These are phyloP conservation scores for Drosophila seguyi DNA, from an alignment of 1,140 invertebrate genomes.

Conservation along the genomic window DNA sequence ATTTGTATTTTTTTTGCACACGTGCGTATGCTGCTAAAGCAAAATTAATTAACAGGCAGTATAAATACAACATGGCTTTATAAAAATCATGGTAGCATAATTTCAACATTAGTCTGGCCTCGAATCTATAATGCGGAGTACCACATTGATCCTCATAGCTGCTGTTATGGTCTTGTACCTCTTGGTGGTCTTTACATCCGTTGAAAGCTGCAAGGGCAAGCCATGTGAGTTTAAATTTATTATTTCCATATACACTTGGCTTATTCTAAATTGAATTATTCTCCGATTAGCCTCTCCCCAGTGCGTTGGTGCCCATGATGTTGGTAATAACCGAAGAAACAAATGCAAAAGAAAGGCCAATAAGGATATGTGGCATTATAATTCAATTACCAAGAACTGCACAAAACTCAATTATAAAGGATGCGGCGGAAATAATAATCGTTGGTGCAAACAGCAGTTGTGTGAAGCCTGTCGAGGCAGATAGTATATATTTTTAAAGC, in stretches of 20 bases:
- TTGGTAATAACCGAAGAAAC: constrained; percentile 15
- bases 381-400: constrained; percentile 11
- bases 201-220: constrained; percentile 28
- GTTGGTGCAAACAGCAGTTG: constrained; percentile 27
- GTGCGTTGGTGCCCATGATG: constrained; percentile 8
- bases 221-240: constrained; percentile 3
- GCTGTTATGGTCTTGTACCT: constrained; percentile 10
- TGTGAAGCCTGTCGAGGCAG: constrained; percentile 14
- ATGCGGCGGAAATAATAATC: constrained; percentile 48
- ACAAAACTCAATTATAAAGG: constrained; percentile 24
- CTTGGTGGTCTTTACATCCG: background rate
- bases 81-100: constrained; percentile 21
- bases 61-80: constrained; percentile 2
- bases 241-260: too few relatives aligned
- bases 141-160: constrained; percentile 9
- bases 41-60: background rate
- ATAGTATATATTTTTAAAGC: background rate
- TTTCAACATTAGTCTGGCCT: background rate
- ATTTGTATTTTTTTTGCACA: background rate
- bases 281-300: background rate
- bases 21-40: background rate
- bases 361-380: constrained; percentile 31
- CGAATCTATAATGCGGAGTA: constrained; percentile 11
- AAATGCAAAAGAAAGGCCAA: constrained; percentile 19
- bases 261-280: background rate